Evolutionary conservation across 2,113 vertebrate species (phyloP).

Genomic region (Talpa occidentalis): DNA sequence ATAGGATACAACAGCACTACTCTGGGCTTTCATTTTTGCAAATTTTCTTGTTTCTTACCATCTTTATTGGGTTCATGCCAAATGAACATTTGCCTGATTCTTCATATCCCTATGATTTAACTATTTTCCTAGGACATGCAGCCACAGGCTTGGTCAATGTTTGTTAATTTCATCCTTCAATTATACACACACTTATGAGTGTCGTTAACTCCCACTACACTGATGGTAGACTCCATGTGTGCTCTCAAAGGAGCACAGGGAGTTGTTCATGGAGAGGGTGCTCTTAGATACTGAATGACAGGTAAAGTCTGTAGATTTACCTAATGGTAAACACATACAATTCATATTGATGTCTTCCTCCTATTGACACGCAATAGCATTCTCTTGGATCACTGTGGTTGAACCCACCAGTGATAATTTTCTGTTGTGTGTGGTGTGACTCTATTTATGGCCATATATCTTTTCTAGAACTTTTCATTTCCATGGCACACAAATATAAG

Average conservation of each 20-base stretch:
- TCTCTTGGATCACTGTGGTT: not conserved
- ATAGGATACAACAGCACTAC: not conserved
- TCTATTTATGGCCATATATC: not conserved
- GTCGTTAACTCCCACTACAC: not conserved
- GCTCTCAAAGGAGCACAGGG: not conserved
- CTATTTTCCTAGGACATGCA: not conserved
- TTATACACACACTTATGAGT: not conserved
- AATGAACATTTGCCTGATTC: not conserved
- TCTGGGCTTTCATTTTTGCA: not conserved
- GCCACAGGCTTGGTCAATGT: not conserved
- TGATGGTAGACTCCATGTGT: not conserved
- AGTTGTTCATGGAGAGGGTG: not conserved
- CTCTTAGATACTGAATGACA: not conserved
- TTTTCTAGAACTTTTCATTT: conserved; percentile 10
- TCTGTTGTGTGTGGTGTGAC: not conserved
- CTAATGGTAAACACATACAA: not conserved
- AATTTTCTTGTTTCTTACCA: not conserved
- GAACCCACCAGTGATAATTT: conserved; percentile 35
- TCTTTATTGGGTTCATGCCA: not conserved
- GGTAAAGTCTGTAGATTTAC: not conserved
- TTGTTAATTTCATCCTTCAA: not conserved
- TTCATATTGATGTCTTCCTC: conserved; percentile 10
- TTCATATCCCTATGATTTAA: not conserved
- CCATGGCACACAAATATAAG: conserved; percentile 48
- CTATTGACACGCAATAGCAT: not conserved